Evolutionary conservation across 1,140 invertebrate species (phyloP), one percentile per base, ranked within the genome.

Genomic region (Drosophila miranda): DNA sequence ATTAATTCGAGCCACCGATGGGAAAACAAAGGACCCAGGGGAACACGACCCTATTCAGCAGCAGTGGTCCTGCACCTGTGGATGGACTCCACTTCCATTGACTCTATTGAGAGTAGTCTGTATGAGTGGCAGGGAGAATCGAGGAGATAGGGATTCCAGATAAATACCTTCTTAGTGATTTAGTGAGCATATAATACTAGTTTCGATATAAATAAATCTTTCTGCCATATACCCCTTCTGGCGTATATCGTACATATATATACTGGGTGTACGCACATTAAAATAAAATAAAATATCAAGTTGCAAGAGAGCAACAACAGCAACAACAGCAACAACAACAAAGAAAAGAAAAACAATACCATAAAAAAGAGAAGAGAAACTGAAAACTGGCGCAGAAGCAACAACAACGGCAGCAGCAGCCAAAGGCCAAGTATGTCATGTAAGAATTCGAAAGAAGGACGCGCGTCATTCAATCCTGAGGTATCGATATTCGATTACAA

Each of bases 401-500:
- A 34, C 46, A 38, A 38, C 9, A 34, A 2, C 9, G 11, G 11
- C 34, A 13, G 11, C 34, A 38, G 75, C 34, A 60, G 3, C 52
- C 43, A 60, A 41, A 82, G 60, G 54, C 54, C 74, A 78, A 80
- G 78, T 87, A 72, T 87, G 83, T 77, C 83, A 88, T 88, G 72
- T 88, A 88, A 88, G 83, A 88, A 88, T 86, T 88, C 67, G 68
- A 88, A 88, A 88, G 83, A 88, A 88, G 83, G 83, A 88, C 83
- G 83, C 74, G 54, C 72, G 82, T 75, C 79, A 88, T 88, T 88
- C 84, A 88, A 88, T 88, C 83, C 83, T 78, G 56, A 83, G 83
- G 78, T 88, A 88, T 88, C 83, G 83, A 88, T 88, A 88, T 88
- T 88, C 84, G 83, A 89, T 88, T 88, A 77, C 83, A 88, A 75